These are phyloP conservation scores for Drosophila engyochracea DNA, from an alignment of 2,888 invertebrate genomes.

Conservation along the genomic window DNA sequence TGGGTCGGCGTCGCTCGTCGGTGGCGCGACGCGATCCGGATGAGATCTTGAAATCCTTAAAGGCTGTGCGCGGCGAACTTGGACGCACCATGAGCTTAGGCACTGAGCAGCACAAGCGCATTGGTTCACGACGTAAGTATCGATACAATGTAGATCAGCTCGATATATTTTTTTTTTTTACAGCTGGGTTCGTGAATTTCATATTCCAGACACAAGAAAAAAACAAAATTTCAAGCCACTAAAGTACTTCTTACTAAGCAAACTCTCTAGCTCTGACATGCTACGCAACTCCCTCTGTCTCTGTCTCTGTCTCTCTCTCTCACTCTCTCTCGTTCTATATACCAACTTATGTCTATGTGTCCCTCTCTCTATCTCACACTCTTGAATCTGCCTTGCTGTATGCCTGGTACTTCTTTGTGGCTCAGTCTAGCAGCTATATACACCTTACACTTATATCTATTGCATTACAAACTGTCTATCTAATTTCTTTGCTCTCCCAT, in stretches of 20 bases:
- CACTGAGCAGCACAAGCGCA: constrained; percentile 86
- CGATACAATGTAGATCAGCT: not conserved
- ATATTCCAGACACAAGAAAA: constrained; percentile 10
- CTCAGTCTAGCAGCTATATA: constrained; percentile 37
- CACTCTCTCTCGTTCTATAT: constrained; percentile 20
- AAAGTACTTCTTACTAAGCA: constrained; percentile 3
- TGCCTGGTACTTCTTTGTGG: constrained; percentile 40
- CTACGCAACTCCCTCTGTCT: constrained; percentile 3
- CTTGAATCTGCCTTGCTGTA: constrained; percentile 49
- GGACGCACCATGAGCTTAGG: constrained; percentile 93
- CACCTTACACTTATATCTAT: constrained; percentile 27
- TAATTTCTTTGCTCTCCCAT: constrained; percentile 65
- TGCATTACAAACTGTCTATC: constrained; percentile 59
- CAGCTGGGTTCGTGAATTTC: constrained; percentile 12
- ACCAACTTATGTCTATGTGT: constrained; percentile 11
- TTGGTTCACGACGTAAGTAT: constrained; percentile 90
- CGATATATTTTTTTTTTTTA: constrained; percentile 14
- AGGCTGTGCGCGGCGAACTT: constrained; percentile 93
- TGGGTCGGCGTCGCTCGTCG: constrained; percentile 92
- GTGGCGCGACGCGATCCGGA: constrained; percentile 93
- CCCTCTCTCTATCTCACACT: constrained; percentile 2
- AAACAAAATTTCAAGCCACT: not conserved
- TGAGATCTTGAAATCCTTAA: constrained; percentile 92
- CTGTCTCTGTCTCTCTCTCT: constrained; percentile 15
- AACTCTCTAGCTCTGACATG: constrained; percentile 16